These are phyloP conservation scores for Fistularia commersonii DNA, from an alignment of 2,797 vertebrate genomes.

Conservation along the genomic window DNA sequence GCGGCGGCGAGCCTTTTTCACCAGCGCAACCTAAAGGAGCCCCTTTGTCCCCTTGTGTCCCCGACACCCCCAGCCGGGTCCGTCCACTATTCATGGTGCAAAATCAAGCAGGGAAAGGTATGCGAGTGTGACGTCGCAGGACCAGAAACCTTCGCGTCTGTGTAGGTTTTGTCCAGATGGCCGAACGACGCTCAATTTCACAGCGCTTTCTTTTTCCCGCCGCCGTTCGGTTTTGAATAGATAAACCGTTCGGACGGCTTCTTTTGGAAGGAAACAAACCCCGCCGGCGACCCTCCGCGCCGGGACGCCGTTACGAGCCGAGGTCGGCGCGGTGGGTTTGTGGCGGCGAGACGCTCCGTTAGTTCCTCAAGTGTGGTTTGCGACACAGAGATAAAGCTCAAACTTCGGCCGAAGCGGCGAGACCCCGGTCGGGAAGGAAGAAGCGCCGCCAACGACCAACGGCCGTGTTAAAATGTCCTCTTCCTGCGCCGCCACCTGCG, in stretches of 20 bases:
- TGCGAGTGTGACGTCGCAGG: slow-evolving; percentile 63
- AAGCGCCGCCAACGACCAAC: slow-evolving; percentile 39
- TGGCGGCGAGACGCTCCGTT: slow-evolving; percentile 33
- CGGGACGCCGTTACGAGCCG: slow-evolving; percentile 3
- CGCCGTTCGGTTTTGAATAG: too few relatives aligned
- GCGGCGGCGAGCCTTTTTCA: slow-evolving; percentile 63
- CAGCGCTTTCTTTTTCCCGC: too few relatives aligned
- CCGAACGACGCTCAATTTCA: slow-evolving; percentile 6
- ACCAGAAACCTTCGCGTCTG: slow-evolving; percentile 39
- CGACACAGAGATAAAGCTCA: slow-evolving; percentile 61
- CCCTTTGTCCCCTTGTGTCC: slow-evolving; percentile 70
- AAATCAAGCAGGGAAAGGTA: slow-evolving; percentile 67
- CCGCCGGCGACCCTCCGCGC: too few relatives aligned
- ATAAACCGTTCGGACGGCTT: not conserved
- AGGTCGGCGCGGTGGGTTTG: slow-evolving; percentile 21
- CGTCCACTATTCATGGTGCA: slow-evolving; percentile 57
- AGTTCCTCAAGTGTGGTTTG: slow-evolving; percentile 43
- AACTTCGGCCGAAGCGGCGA: slow-evolving; percentile 36
- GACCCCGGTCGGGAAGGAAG: slow-evolving; percentile 60
- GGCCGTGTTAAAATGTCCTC: slow-evolving; percentile 44
- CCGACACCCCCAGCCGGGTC: slow-evolving; percentile 65
- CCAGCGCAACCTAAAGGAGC: slow-evolving; percentile 60
- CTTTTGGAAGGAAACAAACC: too few relatives aligned
- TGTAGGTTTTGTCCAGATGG: slow-evolving; percentile 10
- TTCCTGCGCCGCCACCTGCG: slow-evolving; percentile 24